Evolutionary conservation across 1,140 invertebrate species (phyloP), one percentile per base, ranked within the genome.

Genomic region (Trichonephila inaurata): DNA sequence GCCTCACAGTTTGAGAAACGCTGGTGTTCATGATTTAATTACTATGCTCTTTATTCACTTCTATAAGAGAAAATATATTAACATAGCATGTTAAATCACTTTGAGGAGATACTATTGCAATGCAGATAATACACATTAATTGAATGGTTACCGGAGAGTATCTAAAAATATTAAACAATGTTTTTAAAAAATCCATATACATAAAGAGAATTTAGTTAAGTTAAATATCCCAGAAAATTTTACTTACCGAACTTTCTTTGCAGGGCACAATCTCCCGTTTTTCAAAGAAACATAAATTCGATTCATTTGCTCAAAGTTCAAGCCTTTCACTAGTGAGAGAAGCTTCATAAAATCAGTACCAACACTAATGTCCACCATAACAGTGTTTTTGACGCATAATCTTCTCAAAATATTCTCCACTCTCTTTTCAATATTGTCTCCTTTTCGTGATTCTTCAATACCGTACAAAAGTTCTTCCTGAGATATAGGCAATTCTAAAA

Each of bases 201-300:
- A 28, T 28, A 28, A 28, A 51, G 5, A 51, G 0, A 51, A 51
- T 51, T 51, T 12, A 51, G 7, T 51, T 51, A 51, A 51, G 10
- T 51, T 8, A 0, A 51, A 10, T 12, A 51, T 51, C 7, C 7
- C 10, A 12, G 7, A 69, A 24, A 69, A 64, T 58, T 44, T 66
- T 66, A 69, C 87, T 90, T 85, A 94, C 93, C 19, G 21, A 19
- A 90, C 64, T 85, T 90, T 90, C 88, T 60, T 89, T 44, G 72
- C 66, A 33, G n/a, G 58, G 61, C 93, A 94, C 0, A 94, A 6
- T 18, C 44, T 44, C 10, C 93, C 87, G 51, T 69, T 85, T 85
- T 90, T 24, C 62, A 94, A 69, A 60, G 77, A 89, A 10, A 0
- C 12, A 21, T 94, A 44, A 21, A 94, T 66, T 58, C 10, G 44